A percentile compares a stretch with the other conserved stretches of the same genome.
These are phyloP conservation scores for Podarcis cretensis DNA, from an alignment of 2,113 vertebrate species.

Conservation along the genomic window DNA sequence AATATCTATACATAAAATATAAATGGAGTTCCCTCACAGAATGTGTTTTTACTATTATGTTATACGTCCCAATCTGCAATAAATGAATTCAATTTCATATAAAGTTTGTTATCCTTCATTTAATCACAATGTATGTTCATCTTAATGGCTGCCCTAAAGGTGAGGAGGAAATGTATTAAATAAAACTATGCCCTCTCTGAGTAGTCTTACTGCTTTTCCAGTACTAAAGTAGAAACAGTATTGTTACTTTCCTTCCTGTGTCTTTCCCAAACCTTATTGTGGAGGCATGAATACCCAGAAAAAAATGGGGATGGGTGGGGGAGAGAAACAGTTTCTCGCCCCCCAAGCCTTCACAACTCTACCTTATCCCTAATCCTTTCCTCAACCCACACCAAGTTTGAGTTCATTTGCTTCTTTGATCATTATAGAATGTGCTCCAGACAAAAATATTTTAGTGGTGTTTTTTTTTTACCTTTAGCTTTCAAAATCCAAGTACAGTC, in stretches of 20 bases:
- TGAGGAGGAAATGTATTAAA: neutral
- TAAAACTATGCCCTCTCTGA: neutral
- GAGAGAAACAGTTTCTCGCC: neutral
- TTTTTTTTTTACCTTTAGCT: neutral
- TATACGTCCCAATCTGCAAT: neutral
- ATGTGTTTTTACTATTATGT: neutral
- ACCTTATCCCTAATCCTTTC: neutral
- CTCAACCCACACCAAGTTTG: neutral
- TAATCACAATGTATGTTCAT: neutral
- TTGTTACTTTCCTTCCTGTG: neutral
- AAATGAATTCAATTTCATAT: neutral
- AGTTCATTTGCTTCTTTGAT: neutral
- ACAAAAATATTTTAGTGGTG: neutral
- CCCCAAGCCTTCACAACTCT: too few relatives aligned
- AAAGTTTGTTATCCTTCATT: neutral
- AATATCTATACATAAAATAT: neutral
- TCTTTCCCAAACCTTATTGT: too few relatives aligned
- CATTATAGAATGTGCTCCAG: constrained; percentile 5
- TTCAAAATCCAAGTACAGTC: constrained; percentile 25
- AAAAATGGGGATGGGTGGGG: too few relatives aligned
- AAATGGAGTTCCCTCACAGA: neutral
- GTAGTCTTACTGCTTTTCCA: neutral
- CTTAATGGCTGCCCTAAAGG: neutral
- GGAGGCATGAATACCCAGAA: too few relatives aligned
- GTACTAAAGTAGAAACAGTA: neutral